Conservation (phyloP, 2,888 invertebrate species). For the Polydrusus cervinus region DNA sequence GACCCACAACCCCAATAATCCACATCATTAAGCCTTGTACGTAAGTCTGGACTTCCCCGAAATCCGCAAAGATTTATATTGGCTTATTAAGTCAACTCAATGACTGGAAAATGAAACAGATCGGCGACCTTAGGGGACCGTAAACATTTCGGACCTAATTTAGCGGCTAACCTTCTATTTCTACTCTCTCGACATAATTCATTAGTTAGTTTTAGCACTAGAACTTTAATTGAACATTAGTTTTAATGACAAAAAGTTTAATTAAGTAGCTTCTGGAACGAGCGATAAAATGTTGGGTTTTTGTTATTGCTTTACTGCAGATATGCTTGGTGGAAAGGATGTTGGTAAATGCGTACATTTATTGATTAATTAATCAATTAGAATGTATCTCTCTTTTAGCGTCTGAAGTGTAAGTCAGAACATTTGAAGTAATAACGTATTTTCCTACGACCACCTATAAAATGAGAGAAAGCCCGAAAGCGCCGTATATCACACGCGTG, state of each 20-base stretch:
- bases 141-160: conserved; percentile 50
- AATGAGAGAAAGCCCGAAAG: too few relatives aligned
- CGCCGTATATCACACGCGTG: too few relatives aligned
- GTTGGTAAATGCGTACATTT: too few relatives aligned
- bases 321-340: too few relatives aligned
- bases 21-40: conserved; percentile 22
- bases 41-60: conserved; percentile 20
- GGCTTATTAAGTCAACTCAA: conserved; percentile 53
- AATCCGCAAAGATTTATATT: conserved; percentile 48
- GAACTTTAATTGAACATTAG: conserved; percentile 47
- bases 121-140: conserved; percentile 41
- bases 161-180: conserved; percentile 49
- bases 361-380: too few relatives aligned
- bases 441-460: too few relatives aligned
- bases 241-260: conserved; percentile 43
- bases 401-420: too few relatives aligned
- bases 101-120: conserved; percentile 54
- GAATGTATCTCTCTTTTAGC: too few relatives aligned
- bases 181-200: conserved; percentile 44
- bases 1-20: conserved; percentile 35
- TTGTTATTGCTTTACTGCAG: too few relatives aligned
- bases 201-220: conserved; percentile 43
- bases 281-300: too few relatives aligned
- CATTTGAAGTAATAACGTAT: too few relatives aligned
- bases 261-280: conserved; percentile 8